Conservation (phyloP, 2,113 vertebrate species). For the Ictalurus punctatus region DNA sequence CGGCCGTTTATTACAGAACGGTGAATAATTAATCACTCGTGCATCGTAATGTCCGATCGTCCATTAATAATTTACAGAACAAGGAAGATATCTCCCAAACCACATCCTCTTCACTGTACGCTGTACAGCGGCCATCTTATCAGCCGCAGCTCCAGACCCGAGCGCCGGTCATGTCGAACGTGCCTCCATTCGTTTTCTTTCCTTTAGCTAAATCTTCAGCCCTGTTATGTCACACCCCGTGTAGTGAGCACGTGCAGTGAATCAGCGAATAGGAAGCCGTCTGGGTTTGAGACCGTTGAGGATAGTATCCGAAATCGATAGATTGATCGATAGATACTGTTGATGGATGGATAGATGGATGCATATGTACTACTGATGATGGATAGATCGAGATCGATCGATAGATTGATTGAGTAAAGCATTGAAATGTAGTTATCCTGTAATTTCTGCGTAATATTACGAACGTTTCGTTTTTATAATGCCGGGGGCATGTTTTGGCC, state of each 20-base stretch:
- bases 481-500: neutral
- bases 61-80: constrained; percentile 13
- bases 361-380: too few species aligned
- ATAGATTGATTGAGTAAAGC: too few species aligned
- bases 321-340: too few species aligned
- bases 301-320: neutral
- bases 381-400: too few species aligned
- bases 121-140: neutral
- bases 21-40: neutral
- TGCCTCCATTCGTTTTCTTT: neutral
- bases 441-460: too few species aligned
- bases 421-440: too few species aligned
- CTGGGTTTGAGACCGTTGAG: too few species aligned
- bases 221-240: neutral
- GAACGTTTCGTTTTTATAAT: too few species aligned
- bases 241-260: neutral
- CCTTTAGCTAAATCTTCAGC: too few species aligned
- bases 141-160: neutral
- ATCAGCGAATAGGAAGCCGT: too few species aligned
- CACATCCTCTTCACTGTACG: neutral
- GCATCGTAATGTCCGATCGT: neutral
- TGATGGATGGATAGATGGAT: too few species aligned
- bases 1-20: too few species aligned
- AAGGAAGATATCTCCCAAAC: neutral
- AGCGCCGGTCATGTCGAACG: neutral